A percentile compares a stretch with the other conserved stretches of the same genome.
phyloP scores from a whole-genome alignment of 2,888 invertebrate species.

The Epirrhoe tristata region DNA sequence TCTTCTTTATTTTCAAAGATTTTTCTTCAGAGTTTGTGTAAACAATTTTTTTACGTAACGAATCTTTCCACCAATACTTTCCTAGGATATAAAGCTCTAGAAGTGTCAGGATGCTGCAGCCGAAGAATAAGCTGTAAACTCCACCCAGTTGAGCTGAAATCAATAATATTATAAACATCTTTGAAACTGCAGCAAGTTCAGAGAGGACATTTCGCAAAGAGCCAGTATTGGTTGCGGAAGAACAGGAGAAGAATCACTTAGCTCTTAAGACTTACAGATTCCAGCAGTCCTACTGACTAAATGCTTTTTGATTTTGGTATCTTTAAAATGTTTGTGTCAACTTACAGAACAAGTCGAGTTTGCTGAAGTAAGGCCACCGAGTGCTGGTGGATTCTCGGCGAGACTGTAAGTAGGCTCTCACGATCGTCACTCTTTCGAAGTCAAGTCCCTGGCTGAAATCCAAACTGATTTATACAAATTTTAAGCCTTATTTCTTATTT shows the following conservation, averaged over 20 bases:
- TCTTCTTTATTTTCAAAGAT: not conserved
- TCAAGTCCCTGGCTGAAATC: conserved; percentile 57
- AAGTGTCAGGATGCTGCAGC: conserved; percentile 70
- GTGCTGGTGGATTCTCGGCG: conserved; percentile 42
- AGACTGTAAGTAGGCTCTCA: conserved; percentile 53
- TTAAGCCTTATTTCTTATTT: too few relatives aligned
- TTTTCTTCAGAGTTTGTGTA: not conserved
- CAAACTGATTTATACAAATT: not conserved
- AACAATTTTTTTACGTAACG: not conserved
- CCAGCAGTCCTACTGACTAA: too few relatives aligned
- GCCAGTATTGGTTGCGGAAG: too few relatives aligned
- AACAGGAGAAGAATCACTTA: too few relatives aligned
- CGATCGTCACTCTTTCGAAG: conserved; percentile 54
- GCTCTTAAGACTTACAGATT: too few relatives aligned
- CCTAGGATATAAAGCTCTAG: conserved; percentile 58
- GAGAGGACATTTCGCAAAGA: too few relatives aligned
- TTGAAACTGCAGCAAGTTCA: not conserved
- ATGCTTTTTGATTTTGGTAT: too few relatives aligned
- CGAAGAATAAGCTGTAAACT: conserved; percentile 72
- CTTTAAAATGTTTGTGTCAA: not conserved
- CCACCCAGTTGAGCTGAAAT: conserved; percentile 74
- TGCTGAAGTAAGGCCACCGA: conserved; percentile 52
- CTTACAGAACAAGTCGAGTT: conserved; percentile 61
- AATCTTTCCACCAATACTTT: conserved; percentile 25
- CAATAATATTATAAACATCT: not conserved